Percentiles rank a stretch among this genome's conserved stretches.
Evolutionary conservation across 2,888 invertebrate species (phyloP).

Genomic region (Lissonota sp.): DNA sequence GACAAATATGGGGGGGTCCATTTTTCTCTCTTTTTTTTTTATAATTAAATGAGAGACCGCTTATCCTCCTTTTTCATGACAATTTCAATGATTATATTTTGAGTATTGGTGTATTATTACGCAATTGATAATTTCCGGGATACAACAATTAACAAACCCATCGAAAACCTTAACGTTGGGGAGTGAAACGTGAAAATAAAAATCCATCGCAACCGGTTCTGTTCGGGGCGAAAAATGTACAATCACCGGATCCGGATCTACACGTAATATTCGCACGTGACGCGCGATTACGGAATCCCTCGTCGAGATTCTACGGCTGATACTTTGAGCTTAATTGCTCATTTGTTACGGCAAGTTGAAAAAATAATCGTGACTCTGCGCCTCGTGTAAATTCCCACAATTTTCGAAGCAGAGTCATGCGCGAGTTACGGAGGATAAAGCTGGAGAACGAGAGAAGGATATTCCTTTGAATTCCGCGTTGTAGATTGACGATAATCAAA

Average conservation of each 20-base stretch:
- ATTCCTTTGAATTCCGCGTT: slow-evolving; percentile 48
- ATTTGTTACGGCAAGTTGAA: slow-evolving; percentile 45
- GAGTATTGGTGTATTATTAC: no score
- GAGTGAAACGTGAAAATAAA: slow-evolving; percentile 1
- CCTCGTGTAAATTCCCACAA: slow-evolving; percentile 45
- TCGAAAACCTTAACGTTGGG: background rate
- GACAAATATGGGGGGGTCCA: no score
- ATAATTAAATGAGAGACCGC: no score
- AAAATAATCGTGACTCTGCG: slow-evolving; percentile 51
- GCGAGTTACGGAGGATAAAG: background rate
- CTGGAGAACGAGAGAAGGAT: slow-evolving; percentile 15
- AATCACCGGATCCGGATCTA: slow-evolving; percentile 61
- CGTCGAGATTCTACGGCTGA: slow-evolving; percentile 54
- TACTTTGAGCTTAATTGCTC: slow-evolving; percentile 61
- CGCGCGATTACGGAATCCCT: slow-evolving; percentile 34
- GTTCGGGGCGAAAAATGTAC: slow-evolving; percentile 41
- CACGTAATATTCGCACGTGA: slow-evolving; percentile 35
- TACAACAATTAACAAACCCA: background rate
- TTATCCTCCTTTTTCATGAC: no score
- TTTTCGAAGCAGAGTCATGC: slow-evolving; percentile 43
- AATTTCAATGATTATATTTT: no score
- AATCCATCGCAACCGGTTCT: slow-evolving; percentile 9
- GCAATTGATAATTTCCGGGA: no score
- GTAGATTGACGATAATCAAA: slow-evolving; percentile 63
- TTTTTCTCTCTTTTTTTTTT: no score